phyloP scores from a whole-genome alignment of 2,797 vertebrate species.

The Vireo griseus region DNA sequence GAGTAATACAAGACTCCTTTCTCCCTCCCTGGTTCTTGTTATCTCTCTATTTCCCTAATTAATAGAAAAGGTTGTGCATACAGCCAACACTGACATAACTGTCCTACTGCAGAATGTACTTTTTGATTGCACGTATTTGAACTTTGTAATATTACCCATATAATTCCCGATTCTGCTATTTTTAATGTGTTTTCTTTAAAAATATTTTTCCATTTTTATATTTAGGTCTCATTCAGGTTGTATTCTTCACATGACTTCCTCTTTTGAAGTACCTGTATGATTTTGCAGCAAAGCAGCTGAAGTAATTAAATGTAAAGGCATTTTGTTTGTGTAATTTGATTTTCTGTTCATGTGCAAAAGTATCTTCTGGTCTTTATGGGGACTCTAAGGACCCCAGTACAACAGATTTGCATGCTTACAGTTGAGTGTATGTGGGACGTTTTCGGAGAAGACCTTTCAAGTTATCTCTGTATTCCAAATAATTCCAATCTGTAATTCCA shows the following conservation, averaged over 20 bases:
- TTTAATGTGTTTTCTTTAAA: not conserved
- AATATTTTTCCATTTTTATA: not conserved
- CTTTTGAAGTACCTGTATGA: not conserved
- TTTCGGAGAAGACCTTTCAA: not conserved
- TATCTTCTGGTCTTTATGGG: not conserved
- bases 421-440: not conserved
- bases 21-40: not conserved
- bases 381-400: not conserved
- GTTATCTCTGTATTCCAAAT: not conserved
- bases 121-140: not conserved
- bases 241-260: not conserved
- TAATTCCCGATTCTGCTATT: not conserved
- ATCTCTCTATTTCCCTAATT: not conserved
- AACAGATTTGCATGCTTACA: not conserved
- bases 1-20: not conserved
- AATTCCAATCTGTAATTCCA: not conserved
- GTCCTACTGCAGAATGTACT: not conserved
- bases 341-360: not conserved
- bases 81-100: rapidly evolving
- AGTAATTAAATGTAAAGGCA: not conserved
- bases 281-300: not conserved
- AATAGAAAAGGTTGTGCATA: not conserved
- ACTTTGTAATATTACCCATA: not conserved
- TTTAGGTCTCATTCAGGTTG: not conserved
- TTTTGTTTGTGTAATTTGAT: not conserved